A percentile compares a stretch with the other conserved stretches of the same genome.
Conservation (phyloP, 2,888 invertebrate species). For the Cheilosia soror region DNA sequence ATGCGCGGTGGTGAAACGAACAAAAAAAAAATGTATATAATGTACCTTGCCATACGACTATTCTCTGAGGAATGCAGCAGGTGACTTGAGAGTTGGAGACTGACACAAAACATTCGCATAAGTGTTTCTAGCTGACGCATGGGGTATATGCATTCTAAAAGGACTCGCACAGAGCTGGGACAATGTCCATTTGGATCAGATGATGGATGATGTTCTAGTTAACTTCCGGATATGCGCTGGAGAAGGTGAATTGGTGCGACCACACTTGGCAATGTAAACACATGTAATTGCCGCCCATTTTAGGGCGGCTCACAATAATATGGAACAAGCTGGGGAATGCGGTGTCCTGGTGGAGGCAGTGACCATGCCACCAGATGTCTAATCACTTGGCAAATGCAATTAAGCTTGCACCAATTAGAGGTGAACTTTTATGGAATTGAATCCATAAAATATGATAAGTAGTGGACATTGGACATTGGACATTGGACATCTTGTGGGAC, state of each 20-base stretch:
- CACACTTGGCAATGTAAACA: conserved; percentile 72
- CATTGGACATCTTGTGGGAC: neutral
- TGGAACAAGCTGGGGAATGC: conserved; percentile 17
- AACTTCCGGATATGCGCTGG: conserved; percentile 63
- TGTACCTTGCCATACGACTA: conserved; percentile 43
- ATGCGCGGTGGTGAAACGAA: neutral
- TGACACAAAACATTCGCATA: conserved; percentile 52
- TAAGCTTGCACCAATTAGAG: conserved; percentile 68
- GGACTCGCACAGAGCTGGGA: conserved; percentile 32
- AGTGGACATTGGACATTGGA: neutral
- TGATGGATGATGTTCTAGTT: conserved; percentile 71
- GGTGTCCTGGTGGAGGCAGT: conserved; percentile 16
- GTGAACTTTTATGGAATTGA: conserved; percentile 49
- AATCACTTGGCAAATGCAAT: conserved; percentile 61
- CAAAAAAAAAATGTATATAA: conserved; percentile 24
- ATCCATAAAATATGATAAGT: conserved; percentile 64
- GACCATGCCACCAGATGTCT: conserved; percentile 31
- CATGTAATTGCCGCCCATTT: conserved; percentile 73
- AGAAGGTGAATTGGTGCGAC: conserved; percentile 26
- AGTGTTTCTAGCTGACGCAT: conserved; percentile 50
- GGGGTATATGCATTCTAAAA: conserved; percentile 44
- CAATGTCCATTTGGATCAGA: conserved; percentile 63
- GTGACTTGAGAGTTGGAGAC: conserved; percentile 37
- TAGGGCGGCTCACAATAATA: conserved; percentile 58
- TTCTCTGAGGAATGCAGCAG: conserved; percentile 68